Percentiles rank a stretch among this genome's conserved stretches.
These are phyloP conservation scores for Megastigmus dorsalis DNA, from an alignment of 2,888 invertebrate genomes.

Conservation along the genomic window DNA sequence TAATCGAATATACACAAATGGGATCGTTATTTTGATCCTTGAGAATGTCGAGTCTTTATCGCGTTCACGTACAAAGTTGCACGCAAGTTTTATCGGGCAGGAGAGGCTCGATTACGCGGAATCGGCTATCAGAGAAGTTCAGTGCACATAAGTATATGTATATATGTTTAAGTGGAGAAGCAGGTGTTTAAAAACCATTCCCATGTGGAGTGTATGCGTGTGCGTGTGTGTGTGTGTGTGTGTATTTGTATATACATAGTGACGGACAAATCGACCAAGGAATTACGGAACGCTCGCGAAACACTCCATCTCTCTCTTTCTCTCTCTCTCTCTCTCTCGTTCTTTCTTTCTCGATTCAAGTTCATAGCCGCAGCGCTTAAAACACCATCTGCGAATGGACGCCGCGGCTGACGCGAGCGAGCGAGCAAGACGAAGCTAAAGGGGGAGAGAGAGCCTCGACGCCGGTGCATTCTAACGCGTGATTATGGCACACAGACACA, in stretches of 20 bases:
- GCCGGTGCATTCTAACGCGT: constrained; percentile 71
- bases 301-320: constrained; percentile 51
- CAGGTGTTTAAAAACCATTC: constrained; percentile 35
- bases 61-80: too few species aligned
- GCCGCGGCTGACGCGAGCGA: constrained; percentile 54
- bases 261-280: constrained; percentile 63
- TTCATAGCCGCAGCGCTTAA: constrained; percentile 66
- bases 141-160: neutral
- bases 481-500: constrained; percentile 68
- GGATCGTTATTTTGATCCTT: neutral
- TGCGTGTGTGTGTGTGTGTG: neutral
- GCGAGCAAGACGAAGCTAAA: constrained; percentile 46
- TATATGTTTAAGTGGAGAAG: neutral
- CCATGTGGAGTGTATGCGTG: neutral
- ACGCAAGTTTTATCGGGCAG: neutral
- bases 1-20: neutral
- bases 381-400: constrained; percentile 68
- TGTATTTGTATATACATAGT: neutral
- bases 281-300: constrained; percentile 57
- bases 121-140: constrained; percentile 25
- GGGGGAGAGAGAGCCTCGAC: constrained; percentile 55
- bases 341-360: constrained; percentile 56
- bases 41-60: neutral
- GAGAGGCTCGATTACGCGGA: neutral
- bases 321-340: constrained; percentile 51